Conservation (phyloP, 2,888 invertebrate species). For the Mesopsocus fuscifrons region DNA sequence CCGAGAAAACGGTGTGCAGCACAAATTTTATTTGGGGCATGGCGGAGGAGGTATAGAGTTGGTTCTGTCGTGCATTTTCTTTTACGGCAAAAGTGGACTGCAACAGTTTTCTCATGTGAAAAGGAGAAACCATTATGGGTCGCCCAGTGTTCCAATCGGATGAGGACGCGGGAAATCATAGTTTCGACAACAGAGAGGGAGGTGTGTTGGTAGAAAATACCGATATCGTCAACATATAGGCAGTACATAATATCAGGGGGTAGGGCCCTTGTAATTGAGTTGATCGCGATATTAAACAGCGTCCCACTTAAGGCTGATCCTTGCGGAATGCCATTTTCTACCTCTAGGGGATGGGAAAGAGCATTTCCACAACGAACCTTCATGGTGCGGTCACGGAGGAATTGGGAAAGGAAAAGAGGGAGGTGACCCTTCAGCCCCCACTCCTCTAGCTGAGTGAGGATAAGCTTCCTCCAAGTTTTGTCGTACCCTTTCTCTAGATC, state of each 20-base stretch:
- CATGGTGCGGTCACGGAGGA: not conserved
- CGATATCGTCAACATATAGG: not conserved
- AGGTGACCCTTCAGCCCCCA: not conserved
- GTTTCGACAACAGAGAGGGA: not conserved
- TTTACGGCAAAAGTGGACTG: not conserved
- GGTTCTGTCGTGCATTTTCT: not conserved
- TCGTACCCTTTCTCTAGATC: not conserved
- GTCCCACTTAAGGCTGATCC: not conserved
- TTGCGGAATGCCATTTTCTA: not conserved
- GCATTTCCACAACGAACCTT: not conserved
- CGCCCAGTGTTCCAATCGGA: not conserved
- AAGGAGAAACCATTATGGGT: not conserved
- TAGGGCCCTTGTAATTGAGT: not conserved
- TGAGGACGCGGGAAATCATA: not conserved
- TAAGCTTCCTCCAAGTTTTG: not conserved
- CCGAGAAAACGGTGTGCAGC: too few relatives aligned
- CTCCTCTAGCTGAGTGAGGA: conserved; percentile 3
- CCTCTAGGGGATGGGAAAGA: not conserved
- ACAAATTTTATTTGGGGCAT: too few relatives aligned
- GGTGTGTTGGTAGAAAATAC: not conserved
- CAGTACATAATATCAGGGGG: not conserved
- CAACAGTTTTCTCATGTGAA: not conserved
- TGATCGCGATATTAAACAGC: not conserved
- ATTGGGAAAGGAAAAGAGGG: not conserved
- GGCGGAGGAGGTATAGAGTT: too few relatives aligned